Base-by-base conservation (phyloP, 2,797 vertebrate species). In the Halcyon leucocephala region DNA sequence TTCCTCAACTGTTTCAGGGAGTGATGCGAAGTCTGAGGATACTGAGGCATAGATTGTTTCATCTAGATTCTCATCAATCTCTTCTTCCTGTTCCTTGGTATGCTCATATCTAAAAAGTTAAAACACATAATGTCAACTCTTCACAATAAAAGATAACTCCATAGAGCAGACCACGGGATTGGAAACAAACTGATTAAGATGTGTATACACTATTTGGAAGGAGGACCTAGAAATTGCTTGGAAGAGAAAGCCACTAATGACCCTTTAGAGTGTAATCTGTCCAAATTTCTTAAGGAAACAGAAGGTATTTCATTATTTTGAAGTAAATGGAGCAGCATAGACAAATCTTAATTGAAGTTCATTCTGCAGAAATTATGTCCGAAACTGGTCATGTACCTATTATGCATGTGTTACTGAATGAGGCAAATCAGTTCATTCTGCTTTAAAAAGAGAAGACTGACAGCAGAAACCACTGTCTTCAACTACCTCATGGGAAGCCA, bases 11-110 rank as follows among this genome's bases (percentile, higher is more conserved):
- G 98, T 97, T 97, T 98, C 98, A 60, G 98, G 97, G 72, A 98
- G 97, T 1, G 98, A 93, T 7, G 97, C 80, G 14, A 97, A 98
- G 82, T 98, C 97, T 33, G 97, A 97, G 82, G 98, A 97, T 93
- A 96, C 95, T n/a, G 98, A 98, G 89, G 98, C 96, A 80, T 98
- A 97, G 64, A 97, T 96, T 95, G 98, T 97, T 96, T 96, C 92
- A 80, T 97, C 97, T 92, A 97, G 97, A 96, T 98, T 94, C 82
- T 98, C 44, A 91, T 98, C 97, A 86, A 98, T 95, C 89, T 89
- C 84, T 95, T 99, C 99, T 67, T 99, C 99, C 82, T 98, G 97
- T 93, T 99, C 98, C 98, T 99, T 99, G 97, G 98, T 99, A 96
- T 99, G 99, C 94, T 99, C 99, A 80, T 99, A 99, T 95, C 99